phyloP scores from a whole-genome alignment of 2,888 invertebrate species.

The Acanthacorydalis orientalis region DNA sequence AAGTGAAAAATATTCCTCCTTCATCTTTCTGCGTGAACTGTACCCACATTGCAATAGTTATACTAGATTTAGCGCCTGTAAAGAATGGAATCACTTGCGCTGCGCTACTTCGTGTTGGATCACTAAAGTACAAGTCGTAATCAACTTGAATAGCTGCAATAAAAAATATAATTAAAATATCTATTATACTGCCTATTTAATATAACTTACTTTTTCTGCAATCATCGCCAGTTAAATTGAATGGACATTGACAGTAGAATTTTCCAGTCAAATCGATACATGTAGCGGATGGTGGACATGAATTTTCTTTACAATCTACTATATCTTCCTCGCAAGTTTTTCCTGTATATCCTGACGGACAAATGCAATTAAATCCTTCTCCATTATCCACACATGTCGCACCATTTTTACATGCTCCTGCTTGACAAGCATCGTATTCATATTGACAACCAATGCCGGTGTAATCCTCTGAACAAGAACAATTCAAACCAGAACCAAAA shows the following conservation, averaged over 20 bases:
- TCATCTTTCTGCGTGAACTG: constrained; percentile 85
- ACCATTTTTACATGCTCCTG: constrained; percentile 81
- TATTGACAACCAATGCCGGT: constrained; percentile 85
- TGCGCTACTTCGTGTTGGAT: constrained; percentile 77
- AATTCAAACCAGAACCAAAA: constrained; percentile 87
- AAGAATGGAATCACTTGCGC: constrained; percentile 86
- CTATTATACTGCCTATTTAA: not conserved
- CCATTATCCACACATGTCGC: constrained; percentile 82
- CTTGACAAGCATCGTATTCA: constrained; percentile 83
- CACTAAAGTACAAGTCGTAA: constrained; percentile 91
- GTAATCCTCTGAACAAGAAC: constrained; percentile 75
- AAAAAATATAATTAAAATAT: constrained; percentile 9
- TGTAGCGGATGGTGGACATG: constrained; percentile 83
- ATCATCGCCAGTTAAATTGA: constrained; percentile 90
- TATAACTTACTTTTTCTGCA: constrained; percentile 73
- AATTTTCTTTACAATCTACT: constrained; percentile 80
- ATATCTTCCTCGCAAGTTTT: constrained; percentile 85
- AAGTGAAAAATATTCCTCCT: constrained; percentile 83
- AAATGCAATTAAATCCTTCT: constrained; percentile 68
- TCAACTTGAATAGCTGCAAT: constrained; percentile 88
- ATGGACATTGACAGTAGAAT: constrained; percentile 93
- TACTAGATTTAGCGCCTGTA: constrained; percentile 53
- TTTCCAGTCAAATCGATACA: constrained; percentile 82
- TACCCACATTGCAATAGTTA: constrained; percentile 92
- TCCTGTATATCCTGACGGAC: constrained; percentile 59